Percentiles rank a stretch among this genome's conserved stretches.
Evolutionary conservation across 2,113 vertebrate species (phyloP).

Genomic region (Enhydra lutris): DNA sequence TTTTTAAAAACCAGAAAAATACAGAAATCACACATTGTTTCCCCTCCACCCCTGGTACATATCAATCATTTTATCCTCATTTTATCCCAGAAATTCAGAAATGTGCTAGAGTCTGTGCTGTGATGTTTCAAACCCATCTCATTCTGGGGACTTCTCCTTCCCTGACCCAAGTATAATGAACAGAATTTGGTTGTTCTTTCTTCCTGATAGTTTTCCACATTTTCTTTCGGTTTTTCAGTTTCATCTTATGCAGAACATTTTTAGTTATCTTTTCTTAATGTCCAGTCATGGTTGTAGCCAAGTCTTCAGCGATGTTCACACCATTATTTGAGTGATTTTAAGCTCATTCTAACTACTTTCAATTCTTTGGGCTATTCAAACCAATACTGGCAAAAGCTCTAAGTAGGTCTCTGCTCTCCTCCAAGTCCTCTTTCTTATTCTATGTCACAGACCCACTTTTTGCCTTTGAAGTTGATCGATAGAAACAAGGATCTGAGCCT

Average conservation of each 20-base stretch:
- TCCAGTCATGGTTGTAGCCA: not conserved
- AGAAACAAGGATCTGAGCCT: not conserved
- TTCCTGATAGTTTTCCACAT: not conserved
- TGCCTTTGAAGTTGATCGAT: not conserved
- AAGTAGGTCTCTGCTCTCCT: constrained; percentile 9
- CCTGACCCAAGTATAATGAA: not conserved
- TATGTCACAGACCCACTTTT: not conserved
- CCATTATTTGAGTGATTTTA: not conserved
- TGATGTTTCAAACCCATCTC: not conserved
- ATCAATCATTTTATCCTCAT: not conserved
- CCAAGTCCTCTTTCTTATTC: constrained; percentile 36
- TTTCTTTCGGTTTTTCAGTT: not conserved
- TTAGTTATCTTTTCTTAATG: constrained; percentile 23
- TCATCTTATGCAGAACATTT: not conserved
- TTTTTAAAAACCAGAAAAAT: not conserved
- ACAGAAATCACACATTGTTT: not conserved
- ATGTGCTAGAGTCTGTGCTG: not conserved
- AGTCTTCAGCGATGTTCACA: not conserved
- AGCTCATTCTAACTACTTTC: constrained; percentile 24
- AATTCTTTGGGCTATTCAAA: constrained; percentile 3
- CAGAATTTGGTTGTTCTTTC: not conserved
- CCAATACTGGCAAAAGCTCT: not conserved
- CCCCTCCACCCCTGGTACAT: not conserved
- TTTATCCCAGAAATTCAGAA: not conserved
- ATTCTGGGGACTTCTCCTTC: not conserved